Percentiles rank a stretch among this genome's conserved stretches.
Conservation (phyloP, 2,888 invertebrate species). For the Drosophila nr. perissopoda region DNA sequence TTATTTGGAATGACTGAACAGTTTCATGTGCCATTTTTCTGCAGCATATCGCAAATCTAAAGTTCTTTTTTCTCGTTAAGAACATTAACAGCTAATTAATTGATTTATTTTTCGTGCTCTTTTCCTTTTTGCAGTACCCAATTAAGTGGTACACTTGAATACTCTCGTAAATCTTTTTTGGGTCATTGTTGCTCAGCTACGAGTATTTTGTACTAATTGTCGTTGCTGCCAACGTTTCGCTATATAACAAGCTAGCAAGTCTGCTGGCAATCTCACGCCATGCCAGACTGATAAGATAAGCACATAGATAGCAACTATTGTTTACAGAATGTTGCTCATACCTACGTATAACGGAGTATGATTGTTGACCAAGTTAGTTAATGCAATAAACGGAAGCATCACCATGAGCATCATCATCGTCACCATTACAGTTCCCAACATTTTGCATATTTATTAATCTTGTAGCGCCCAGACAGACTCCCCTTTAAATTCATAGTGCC, state of each 20-base stretch:
- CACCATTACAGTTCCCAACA: constrained; percentile 10
- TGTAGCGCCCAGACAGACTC: constrained; percentile 13
- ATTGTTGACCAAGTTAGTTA: constrained; percentile 50
- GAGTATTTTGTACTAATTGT: constrained; percentile 46
- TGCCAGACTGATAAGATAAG: constrained; percentile 45
- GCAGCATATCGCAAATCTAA: constrained; percentile 6
- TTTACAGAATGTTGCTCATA: constrained; percentile 2
- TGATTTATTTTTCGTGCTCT: constrained; percentile 18
- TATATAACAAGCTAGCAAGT: constrained; percentile 28
- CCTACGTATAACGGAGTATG: constrained; percentile 5
- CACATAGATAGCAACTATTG: constrained; percentile 29
- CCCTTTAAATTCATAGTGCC: constrained; percentile 52
- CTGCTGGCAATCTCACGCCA: constrained; percentile 25
- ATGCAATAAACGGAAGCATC: constrained; percentile 30
- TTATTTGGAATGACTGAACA: background rate
- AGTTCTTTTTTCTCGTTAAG: background rate
- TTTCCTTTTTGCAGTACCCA: constrained; percentile 37
- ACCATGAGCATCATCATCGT: constrained; percentile 7
- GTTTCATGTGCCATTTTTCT: background rate
- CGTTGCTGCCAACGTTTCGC: constrained; percentile 18
- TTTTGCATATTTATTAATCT: constrained; percentile 58
- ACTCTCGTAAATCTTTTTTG: constrained; percentile 58
- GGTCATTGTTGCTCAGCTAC: constrained; percentile 57
- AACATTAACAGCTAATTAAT: constrained; percentile 48
- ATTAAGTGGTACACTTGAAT: constrained; percentile 52